phyloP scores from a whole-genome alignment of 2,113 vertebrate genomes.

The Dissostichus mawsoni region DNA sequence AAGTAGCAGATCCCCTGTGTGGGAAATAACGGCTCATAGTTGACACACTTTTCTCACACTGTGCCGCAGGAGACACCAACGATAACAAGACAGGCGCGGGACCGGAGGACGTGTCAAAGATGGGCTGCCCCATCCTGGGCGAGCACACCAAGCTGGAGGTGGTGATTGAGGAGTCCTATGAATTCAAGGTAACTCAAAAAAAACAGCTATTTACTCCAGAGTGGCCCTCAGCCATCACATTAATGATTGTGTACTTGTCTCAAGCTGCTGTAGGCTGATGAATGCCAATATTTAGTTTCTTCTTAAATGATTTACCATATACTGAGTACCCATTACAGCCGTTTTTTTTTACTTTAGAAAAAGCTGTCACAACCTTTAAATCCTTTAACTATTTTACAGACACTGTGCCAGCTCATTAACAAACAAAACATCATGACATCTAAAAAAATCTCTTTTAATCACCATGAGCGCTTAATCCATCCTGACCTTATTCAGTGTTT shows the following conservation, averaged over 20 bases:
- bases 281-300: not conserved
- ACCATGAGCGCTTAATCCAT: not conserved
- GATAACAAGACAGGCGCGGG: slow-evolving; percentile 83
- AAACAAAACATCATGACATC: not conserved
- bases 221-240: not conserved
- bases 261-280: not conserved
- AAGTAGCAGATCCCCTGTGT: not conserved
- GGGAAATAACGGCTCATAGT: slow-evolving; percentile 3
- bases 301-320: not conserved
- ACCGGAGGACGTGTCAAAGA: slow-evolving; percentile 84
- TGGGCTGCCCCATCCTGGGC: slow-evolving; percentile 85
- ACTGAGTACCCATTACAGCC: not conserved
- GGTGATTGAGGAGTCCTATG: slow-evolving; percentile 87
- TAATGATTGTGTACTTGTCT: not conserved
- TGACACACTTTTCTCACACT: slow-evolving; percentile 12
- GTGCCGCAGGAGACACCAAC: slow-evolving; percentile 82
- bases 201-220: not conserved
- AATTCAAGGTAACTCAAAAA: slow-evolving; percentile 83
- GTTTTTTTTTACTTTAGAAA: not conserved
- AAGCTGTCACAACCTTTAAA: not conserved
- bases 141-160: slow-evolving; percentile 86
- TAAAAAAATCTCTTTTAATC: not conserved
- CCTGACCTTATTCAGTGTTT: not conserved
- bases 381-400: not conserved
- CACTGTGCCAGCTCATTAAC: not conserved